phyloP scores from a whole-genome alignment of 2,888 invertebrate genomes.

The Congeria kusceri region DNA sequence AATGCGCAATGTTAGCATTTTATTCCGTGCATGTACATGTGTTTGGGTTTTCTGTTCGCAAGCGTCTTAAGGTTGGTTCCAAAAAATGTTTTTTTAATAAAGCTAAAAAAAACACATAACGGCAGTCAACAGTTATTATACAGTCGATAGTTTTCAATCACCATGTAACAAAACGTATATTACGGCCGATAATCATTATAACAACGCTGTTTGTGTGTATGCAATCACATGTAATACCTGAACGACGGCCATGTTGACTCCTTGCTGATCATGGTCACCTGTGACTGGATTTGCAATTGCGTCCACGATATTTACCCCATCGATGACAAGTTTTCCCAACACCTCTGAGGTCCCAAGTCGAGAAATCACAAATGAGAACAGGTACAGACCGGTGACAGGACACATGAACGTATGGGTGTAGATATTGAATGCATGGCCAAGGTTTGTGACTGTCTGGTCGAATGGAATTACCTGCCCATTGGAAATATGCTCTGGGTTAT shows the following conservation, averaged over 20 bases:
- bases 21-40: too few relatives aligned
- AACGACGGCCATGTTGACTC: conserved; percentile 4
- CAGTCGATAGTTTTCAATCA: too few relatives aligned
- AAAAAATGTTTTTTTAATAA: too few relatives aligned
- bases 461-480: conserved; percentile 6
- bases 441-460: neutral
- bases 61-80: too few relatives aligned
- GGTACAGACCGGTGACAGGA: neutral
- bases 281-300: conserved; percentile 7
- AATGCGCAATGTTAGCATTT: too few relatives aligned
- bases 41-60: too few relatives aligned
- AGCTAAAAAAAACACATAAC: too few relatives aligned
- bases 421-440: neutral
- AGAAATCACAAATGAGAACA: conserved; percentile 5
- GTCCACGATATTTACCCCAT: conserved; percentile 9
- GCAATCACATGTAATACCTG: too few relatives aligned
- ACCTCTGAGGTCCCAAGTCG: neutral
- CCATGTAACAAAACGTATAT: too few relatives aligned
- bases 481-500: neutral
- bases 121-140: too few relatives aligned
- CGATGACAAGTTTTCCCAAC: neutral
- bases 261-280: neutral
- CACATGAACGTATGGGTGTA: neutral
- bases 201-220: too few relatives aligned
- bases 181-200: too few relatives aligned